Evolutionary conservation across 2,797 vertebrate species (phyloP).

Genomic region (Poecilia velifera): DNA sequence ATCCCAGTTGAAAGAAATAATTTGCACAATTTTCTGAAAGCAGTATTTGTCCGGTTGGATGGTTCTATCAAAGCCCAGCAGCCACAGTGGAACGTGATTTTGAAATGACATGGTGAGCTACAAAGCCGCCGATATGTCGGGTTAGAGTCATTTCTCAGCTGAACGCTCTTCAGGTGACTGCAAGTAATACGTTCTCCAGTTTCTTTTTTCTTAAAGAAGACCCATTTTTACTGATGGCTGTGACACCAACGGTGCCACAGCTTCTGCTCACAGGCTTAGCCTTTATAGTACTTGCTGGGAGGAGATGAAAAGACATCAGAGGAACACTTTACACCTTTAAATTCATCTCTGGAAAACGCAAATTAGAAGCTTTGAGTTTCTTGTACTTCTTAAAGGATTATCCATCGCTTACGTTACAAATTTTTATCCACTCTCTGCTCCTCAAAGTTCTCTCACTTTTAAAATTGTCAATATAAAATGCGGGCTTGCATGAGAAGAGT

Average conservation of each 20-base stretch:
- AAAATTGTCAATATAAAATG: constrained; percentile 20
- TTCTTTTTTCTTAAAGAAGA: constrained; percentile 62
- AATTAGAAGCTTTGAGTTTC: constrained; percentile 25
- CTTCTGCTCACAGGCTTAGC: constrained; percentile 64
- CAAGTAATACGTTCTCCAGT: constrained; percentile 64
- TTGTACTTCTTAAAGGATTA: constrained; percentile 39
- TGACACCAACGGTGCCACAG: constrained; percentile 52
- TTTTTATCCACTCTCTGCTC: constrained; percentile 6
- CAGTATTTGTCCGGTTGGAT: constrained; percentile 69
- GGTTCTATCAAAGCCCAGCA: constrained; percentile 73
- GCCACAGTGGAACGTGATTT: constrained; percentile 61
- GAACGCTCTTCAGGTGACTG: constrained; percentile 73
- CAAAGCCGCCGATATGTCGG: constrained; percentile 58
- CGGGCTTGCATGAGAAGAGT: constrained; percentile 44
- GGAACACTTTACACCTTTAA: constrained; percentile 42
- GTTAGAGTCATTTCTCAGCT: constrained; percentile 71
- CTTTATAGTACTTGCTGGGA: constrained; percentile 60
- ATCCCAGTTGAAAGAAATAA: constrained; percentile 76
- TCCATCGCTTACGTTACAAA: background rate
- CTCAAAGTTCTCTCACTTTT: constrained; percentile 28
- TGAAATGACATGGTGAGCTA: constrained; percentile 54
- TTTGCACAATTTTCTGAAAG: constrained; percentile 75
- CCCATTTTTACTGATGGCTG: constrained; percentile 61
- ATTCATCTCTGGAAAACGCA: constrained; percentile 49
- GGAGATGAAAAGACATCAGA: constrained; percentile 68